These are phyloP conservation scores for Nemapogon koenigi DNA, from an alignment of 2,888 invertebrate species.

Conservation along the genomic window DNA sequence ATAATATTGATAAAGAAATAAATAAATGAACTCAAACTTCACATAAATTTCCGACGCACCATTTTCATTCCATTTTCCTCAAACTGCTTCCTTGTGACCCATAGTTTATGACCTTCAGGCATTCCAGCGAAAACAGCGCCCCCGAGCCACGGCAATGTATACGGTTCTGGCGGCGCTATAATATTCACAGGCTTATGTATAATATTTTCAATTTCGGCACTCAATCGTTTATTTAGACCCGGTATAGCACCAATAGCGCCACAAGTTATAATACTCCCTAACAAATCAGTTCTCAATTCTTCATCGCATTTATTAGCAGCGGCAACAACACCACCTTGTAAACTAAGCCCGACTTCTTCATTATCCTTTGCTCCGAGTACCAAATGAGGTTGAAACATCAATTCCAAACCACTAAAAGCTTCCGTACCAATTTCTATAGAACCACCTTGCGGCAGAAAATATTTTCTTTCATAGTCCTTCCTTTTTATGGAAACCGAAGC, in stretches of 20 bases:
- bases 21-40: not conserved
- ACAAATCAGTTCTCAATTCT: conserved; percentile 28
- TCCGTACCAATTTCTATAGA: conserved; percentile 32
- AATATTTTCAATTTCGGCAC: conserved; percentile 25
- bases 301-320: conserved; percentile 33
- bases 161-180: conserved; percentile 28
- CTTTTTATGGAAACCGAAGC: conserved; percentile 20
- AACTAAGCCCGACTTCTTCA: conserved; percentile 19
- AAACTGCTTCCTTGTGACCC: conserved; percentile 35
- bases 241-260: conserved; percentile 35
- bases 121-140: conserved; percentile 43
- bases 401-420: conserved; percentile 30
- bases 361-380: conserved; percentile 20
- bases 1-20: not conserved
- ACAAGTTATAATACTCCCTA: conserved; percentile 28
- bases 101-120: conserved; percentile 27
- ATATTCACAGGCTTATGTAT: conserved; percentile 24
- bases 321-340: conserved; percentile 28
- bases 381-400: conserved; percentile 35
- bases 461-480: conserved; percentile 18
- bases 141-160: conserved; percentile 39
- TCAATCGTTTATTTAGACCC: conserved; percentile 30
- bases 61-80: conserved; percentile 40
- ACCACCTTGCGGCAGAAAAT: conserved; percentile 28
- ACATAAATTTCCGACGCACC: conserved; percentile 33